A percentile compares a stretch with the other conserved stretches of the same genome.
Conservation (phyloP, 2,113 vertebrate genomes). For the Leptosomus discolor region DNA sequence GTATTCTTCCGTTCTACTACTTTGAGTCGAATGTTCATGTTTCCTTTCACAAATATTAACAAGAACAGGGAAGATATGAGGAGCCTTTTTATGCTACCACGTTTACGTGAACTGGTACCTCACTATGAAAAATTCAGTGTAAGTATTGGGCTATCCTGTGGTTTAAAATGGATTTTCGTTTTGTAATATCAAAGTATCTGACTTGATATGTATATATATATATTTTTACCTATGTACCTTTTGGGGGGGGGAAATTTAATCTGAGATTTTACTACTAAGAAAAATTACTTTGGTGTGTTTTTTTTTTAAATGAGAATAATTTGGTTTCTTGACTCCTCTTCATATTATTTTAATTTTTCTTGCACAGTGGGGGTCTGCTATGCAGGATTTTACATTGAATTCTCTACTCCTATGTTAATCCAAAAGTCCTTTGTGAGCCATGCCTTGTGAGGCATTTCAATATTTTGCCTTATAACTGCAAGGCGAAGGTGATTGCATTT, state of each 20-base stretch:
- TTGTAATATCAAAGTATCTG: background rate
- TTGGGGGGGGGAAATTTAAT: background rate
- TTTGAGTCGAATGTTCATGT: background rate
- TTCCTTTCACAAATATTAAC: background rate
- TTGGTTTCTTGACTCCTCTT: background rate
- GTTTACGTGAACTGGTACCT: background rate
- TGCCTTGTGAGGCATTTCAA: background rate
- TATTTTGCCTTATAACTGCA: background rate
- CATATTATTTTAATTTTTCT: background rate
- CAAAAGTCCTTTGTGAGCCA: background rate
- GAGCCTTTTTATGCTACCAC: background rate
- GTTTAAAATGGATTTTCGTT: background rate
- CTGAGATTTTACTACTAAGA: background rate
- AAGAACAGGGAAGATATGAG: background rate
- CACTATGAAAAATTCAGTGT: background rate
- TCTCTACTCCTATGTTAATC: background rate
- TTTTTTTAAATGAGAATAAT: background rate
- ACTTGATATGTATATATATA: background rate
- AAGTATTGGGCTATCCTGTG: background rate
- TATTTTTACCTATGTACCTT: too few species aligned
- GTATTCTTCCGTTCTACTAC: background rate
- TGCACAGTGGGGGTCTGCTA: background rate
- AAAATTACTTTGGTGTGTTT: background rate
- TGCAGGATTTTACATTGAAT: background rate
- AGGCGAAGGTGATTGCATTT: background rate